Conservation (phyloP, 2,113 vertebrate species). For the Chloropsis cyanopogon region DNA sequence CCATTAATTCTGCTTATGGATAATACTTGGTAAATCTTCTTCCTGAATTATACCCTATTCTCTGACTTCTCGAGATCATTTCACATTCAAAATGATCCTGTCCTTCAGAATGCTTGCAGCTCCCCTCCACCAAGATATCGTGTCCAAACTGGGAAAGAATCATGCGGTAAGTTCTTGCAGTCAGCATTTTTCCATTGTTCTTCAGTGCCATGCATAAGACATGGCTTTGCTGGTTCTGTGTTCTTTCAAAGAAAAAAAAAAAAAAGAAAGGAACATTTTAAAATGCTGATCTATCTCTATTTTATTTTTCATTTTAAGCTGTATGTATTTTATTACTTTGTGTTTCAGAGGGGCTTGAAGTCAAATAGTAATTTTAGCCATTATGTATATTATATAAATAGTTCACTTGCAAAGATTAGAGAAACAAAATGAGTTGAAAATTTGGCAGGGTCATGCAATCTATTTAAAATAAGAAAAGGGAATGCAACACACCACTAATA, state of each 20-base stretch:
- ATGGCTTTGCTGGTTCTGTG: neutral
- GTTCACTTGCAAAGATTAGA: neutral
- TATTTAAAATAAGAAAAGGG: conserved; percentile 35
- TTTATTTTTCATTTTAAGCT: neutral
- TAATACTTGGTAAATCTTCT: neutral
- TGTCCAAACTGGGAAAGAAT: neutral
- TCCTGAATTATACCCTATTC: neutral
- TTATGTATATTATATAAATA: neutral
- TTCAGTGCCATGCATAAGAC: neutral
- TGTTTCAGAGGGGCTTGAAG: neutral
- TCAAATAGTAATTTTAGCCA: conserved; percentile 17
- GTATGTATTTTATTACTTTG: neutral
- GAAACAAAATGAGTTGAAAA: conserved; percentile 6
- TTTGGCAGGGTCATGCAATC: neutral
- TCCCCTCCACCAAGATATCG: neutral
- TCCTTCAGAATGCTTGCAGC: neutral
- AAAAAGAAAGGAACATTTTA: neutral
- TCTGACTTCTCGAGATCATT: neutral
- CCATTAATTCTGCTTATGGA: neutral
- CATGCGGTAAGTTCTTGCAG: neutral
- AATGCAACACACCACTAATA: conserved; percentile 1
- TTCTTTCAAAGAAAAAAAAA: neutral
- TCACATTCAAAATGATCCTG: neutral
- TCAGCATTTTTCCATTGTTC: neutral
- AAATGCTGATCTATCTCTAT: neutral